These are phyloP conservation scores for Psylliodes chrysocephalus DNA, from an alignment of 2,888 invertebrate species.

Conservation along the genomic window DNA sequence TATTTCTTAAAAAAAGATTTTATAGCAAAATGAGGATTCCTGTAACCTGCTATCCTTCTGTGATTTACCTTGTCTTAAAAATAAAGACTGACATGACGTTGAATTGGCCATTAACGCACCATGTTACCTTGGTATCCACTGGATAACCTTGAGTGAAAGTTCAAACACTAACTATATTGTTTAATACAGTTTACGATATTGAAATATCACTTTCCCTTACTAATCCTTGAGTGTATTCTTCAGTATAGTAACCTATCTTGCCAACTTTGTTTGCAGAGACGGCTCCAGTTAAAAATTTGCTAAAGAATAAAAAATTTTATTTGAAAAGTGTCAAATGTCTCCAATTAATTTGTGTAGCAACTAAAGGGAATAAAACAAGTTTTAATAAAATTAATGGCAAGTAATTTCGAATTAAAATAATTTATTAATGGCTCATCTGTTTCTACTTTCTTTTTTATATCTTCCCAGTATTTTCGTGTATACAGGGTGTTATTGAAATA, in stretches of 20 bases:
- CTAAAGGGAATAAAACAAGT: too few relatives aligned
- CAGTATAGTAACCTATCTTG: slow-evolving; percentile 22
- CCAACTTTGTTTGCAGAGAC: background rate
- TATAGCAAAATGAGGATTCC: background rate
- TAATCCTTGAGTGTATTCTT: slow-evolving; percentile 28
- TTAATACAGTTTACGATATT: slow-evolving; percentile 29
- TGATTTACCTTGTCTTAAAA: slow-evolving; percentile 24
- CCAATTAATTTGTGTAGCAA: too few relatives aligned
- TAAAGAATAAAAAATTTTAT: too few relatives aligned
- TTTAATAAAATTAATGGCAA: too few relatives aligned
- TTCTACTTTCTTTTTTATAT: too few relatives aligned
- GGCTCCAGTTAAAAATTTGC: background rate
- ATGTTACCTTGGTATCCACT: slow-evolving; percentile 11
- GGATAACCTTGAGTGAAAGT: slow-evolving; percentile 32
- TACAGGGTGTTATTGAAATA: too few relatives aligned
- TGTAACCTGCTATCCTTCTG: slow-evolving; percentile 21
- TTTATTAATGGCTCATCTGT: too few relatives aligned
- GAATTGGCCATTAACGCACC: slow-evolving; percentile 8
- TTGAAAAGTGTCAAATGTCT: too few relatives aligned
- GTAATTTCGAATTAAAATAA: too few relatives aligned
- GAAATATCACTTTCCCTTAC: slow-evolving; percentile 31
- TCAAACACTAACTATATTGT: slow-evolving; percentile 21
- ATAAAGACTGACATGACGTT: slow-evolving; percentile 9
- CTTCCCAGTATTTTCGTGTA: too few relatives aligned
- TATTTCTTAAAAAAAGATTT: too few relatives aligned